These are phyloP conservation scores for Siderastrea siderea DNA, from an alignment of 92 coral and sea anemone genomes.

Conservation along the genomic window DNA sequence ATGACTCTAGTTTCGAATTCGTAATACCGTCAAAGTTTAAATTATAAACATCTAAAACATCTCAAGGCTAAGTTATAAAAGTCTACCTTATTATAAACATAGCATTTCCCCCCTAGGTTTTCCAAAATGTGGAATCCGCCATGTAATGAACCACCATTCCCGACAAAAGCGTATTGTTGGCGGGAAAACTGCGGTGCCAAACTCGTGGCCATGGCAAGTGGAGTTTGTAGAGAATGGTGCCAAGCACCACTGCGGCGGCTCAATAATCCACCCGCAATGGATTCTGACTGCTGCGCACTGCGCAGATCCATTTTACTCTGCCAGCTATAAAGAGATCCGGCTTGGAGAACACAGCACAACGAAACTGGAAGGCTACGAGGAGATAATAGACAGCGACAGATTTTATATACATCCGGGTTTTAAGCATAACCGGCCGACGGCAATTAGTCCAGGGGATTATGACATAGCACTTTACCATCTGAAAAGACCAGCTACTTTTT, in stretches of 20 bases:
- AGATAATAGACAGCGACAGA: conserved; percentile 62
- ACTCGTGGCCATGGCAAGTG: conserved; percentile 94
- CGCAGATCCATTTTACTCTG: conserved; percentile 24
- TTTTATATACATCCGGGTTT: conserved; percentile 84
- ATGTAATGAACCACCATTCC: conserved; percentile 31
- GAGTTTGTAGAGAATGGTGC: conserved; percentile 64
- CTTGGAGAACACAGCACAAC: conserved; percentile 82
- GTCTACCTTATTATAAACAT: no score
- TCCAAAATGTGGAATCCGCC: conserved; percentile 50
- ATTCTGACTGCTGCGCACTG: conserved; percentile 89
- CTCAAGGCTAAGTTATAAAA: no score
- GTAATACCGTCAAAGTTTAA: no score
- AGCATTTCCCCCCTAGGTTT: conserved; percentile 19
- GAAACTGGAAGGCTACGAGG: conserved; percentile 86
- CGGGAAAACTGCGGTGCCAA: conserved; percentile 69
- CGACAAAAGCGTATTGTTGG: conserved; percentile 80
- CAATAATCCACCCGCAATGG: conserved; percentile 85
- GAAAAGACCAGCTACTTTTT: conserved; percentile 75
- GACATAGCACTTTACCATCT: conserved; percentile 90
- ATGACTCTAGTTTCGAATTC: no score
- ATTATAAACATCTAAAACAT: no score
- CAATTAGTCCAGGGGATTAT: conserved; percentile 81
- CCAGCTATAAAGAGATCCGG: conserved; percentile 35
- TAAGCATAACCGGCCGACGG: conserved; percentile 26
- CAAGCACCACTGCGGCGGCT: conserved; percentile 79